Evolutionary conservation across 2,888 invertebrate genomes (phyloP), one percentile per base, ranked within the genome.

Genomic region (Ceramica pisi): DNA sequence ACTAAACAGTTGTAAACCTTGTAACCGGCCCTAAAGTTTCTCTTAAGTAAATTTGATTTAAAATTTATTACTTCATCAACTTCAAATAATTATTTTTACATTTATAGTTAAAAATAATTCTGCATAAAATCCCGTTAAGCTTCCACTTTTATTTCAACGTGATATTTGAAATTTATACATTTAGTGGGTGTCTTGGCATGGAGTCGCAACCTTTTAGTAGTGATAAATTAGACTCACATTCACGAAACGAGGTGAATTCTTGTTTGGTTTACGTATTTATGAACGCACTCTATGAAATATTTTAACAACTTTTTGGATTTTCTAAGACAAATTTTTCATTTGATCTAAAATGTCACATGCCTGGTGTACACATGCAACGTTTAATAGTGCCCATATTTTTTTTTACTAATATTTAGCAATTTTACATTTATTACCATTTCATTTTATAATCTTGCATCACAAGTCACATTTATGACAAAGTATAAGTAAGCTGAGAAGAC

Each of bases 151-250:
- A 81, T 72, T 70, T 80, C 67, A 72, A 19, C 64, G 41, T 21
- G 48, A 55, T 62, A 65, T 68, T 65, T 51, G 21, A 62, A 67
- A 81, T 60, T 61, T 70, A 81, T 72, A 73, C 48, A 60, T 82
- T 51, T 38, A 57, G 74, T 82, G 70, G 75, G 82, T 57, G 82
- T 79, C 63, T 80, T 84, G 82, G 82, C 82, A 84, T 64, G 41
- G 53, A 35, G 5, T 67, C 44, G 48, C 78, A 84, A 83, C 82
- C 82, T 83, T 81, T 81, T 67, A 78, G 56, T 48, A 35, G 75
- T 63, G 62, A 83, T 84, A 81, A 73, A 83, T 84, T 81, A 67
- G 10, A 71, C 75, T 76, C 75, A 81, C 73, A 71, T 84, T 84
- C 69, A 73, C 50, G 56, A 66, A 72, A 71, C 66, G 72, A 84